Percentiles rank a stretch among this genome's conserved stretches.
Evolutionary conservation across 2,113 vertebrate species (phyloP).

Genomic region (Barnardius zonarius): DNA sequence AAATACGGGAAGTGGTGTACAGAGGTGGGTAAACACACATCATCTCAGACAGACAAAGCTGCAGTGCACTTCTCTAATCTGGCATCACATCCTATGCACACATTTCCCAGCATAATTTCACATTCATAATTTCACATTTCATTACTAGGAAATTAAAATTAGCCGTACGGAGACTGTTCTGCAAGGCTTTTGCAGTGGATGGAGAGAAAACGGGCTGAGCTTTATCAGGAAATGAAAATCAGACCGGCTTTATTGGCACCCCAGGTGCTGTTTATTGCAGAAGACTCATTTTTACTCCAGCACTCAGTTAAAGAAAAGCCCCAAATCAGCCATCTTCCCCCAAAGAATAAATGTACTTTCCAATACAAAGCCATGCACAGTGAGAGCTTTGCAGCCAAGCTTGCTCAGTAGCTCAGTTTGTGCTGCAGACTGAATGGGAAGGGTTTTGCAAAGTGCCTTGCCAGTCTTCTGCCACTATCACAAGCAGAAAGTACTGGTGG

Average conservation of each 20-base stretch:
- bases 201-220: not conserved
- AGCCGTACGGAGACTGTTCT: not conserved
- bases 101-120: not conserved
- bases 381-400: not conserved
- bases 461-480: not conserved
- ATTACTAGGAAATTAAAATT: not conserved
- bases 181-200: not conserved
- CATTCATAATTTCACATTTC: not conserved
- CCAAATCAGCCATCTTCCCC: not conserved
- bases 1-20: not conserved
- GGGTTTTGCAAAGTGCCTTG: not conserved
- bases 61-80: not conserved
- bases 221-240: not conserved
- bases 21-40: not conserved
- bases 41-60: not conserved
- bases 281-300: not conserved
- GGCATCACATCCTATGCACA: not conserved
- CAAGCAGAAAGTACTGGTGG: not conserved
- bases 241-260: not conserved
- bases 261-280: not conserved
- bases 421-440: not conserved
- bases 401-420: not conserved
- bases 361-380: not conserved
- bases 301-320: not conserved
- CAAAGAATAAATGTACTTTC: not conserved